Evolutionary conservation across 1,140 invertebrate species (phyloP).

Genomic region (Euwallacea similis): DNA sequence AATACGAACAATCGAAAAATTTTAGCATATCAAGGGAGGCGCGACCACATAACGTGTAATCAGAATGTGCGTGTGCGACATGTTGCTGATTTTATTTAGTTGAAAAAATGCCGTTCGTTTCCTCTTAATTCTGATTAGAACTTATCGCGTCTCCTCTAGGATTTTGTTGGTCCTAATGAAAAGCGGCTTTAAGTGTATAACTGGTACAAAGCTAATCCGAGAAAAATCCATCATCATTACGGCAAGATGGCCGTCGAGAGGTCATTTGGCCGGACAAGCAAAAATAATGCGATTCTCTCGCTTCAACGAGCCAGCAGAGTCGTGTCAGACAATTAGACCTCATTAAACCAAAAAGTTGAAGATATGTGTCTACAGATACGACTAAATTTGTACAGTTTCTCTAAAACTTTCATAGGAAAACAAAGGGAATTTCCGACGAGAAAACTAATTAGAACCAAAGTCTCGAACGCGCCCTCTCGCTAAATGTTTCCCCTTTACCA

Average conservation of each 20-base stretch:
- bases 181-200: neutral
- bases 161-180: neutral
- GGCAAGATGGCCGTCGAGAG: conserved; percentile 18
- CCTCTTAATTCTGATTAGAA: no score
- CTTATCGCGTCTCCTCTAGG: no score
- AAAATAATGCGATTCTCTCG: conserved; percentile 19
- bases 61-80: no score
- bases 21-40: no score
- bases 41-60: no score
- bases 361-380: neutral
- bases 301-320: conserved; percentile 6
- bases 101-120: no score
- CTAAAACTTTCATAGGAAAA: neutral
- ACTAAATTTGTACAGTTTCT: neutral
- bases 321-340: conserved; percentile 1
- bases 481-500: conserved; percentile 6
- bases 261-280: conserved; percentile 4
- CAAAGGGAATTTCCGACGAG: neutral
- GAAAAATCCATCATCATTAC: conserved; percentile 24
- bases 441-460: neutral
- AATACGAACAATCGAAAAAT: no score
- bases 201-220: conserved; percentile 21
- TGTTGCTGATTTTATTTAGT: no score
- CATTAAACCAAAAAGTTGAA: neutral
- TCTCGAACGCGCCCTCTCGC: neutral